A percentile compares a stretch with the other conserved stretches of the same genome.
Evolutionary conservation across 2,888 invertebrate species (phyloP).

Genomic region (Chrysodeixis includens): DNA sequence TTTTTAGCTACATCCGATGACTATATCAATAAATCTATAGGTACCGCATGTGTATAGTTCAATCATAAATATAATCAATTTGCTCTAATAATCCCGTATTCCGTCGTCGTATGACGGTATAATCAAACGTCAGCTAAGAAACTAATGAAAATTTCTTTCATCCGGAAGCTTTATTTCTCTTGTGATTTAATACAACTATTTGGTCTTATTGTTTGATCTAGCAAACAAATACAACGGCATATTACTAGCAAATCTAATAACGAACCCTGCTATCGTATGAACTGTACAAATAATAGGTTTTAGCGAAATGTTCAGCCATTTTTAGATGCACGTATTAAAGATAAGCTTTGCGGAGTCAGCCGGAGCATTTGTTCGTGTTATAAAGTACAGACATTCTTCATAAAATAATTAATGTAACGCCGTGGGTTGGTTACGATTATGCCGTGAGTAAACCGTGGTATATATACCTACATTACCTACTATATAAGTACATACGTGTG

Average conservation of each 20-base stretch:
- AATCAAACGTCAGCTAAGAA: neutral
- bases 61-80: neutral
- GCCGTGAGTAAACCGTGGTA: slow-evolving; percentile 24
- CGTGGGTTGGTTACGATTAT: slow-evolving; percentile 36
- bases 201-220: neutral
- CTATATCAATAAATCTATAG: neutral
- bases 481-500: neutral
- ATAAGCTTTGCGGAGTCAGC: slow-evolving; percentile 25
- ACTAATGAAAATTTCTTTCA: neutral
- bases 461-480: neutral
- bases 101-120: neutral
- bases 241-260: slow-evolving; percentile 1
- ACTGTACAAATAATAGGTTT: neutral
- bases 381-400: slow-evolving; percentile 49
- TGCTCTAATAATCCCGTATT: neutral
- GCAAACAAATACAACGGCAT: neutral
- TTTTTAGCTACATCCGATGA: no score
- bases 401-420: slow-evolving; percentile 46
- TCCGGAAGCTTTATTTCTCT: neutral
- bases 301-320: neutral
- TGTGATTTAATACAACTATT: neutral
- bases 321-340: slow-evolving; percentile 13
- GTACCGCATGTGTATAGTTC: neutral
- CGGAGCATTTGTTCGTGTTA: slow-evolving; percentile 39
- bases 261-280: neutral